Evolutionary conservation across 2,113 vertebrate species (phyloP).

Genomic region (Ochotona curzoniae): DNA sequence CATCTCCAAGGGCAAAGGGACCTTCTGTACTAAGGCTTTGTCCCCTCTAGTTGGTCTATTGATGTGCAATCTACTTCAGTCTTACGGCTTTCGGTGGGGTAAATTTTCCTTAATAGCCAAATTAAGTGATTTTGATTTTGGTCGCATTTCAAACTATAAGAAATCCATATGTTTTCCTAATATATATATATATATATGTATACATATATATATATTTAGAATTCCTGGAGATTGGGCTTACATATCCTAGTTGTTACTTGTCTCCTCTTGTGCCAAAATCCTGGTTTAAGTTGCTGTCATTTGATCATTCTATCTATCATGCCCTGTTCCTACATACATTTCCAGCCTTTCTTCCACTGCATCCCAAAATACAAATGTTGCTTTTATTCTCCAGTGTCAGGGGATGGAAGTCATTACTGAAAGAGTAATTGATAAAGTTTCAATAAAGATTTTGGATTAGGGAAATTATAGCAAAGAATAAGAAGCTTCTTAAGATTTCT

Average conservation of each 20-base stretch:
- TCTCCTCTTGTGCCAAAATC: background rate
- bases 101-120: conserved; percentile 10
- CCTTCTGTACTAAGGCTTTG: background rate
- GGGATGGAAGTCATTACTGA: background rate
- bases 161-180: background rate
- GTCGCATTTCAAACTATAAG: background rate
- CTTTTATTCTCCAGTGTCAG: background rate
- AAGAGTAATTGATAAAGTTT: background rate
- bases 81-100: background rate
- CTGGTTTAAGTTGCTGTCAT: background rate
- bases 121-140: background rate
- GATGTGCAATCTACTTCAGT: background rate
- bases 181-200: too few relatives aligned
- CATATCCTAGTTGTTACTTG: background rate
- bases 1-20: background rate
- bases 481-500: background rate
- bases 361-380: background rate
- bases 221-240: background rate
- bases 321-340: background rate
- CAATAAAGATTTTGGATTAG: background rate
- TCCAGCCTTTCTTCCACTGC: background rate
- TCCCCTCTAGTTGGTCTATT: background rate
- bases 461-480: background rate
- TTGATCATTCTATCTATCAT: background rate
- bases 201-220: too few relatives aligned